phyloP scores from a whole-genome alignment of 2,888 invertebrate species.

The Stenotaenia linearis region DNA sequence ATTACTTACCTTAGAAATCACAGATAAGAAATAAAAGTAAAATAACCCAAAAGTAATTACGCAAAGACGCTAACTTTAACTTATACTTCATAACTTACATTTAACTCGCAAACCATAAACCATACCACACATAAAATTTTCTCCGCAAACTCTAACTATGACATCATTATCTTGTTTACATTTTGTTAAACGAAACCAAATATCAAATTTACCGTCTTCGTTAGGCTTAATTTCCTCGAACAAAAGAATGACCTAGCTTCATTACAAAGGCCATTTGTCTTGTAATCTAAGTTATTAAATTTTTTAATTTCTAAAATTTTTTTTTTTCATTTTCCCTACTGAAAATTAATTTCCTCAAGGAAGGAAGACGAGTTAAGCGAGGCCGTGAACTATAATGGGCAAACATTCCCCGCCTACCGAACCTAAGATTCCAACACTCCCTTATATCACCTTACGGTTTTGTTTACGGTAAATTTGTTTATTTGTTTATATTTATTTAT shows the following conservation, averaged over 20 bases:
- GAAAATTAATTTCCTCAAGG: not conserved
- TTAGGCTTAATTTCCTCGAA: not conserved
- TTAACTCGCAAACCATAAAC: no score
- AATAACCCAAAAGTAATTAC: no score
- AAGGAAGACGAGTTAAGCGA: not conserved
- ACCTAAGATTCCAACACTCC: not conserved
- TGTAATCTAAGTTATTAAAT: not conserved
- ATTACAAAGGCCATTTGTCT: not conserved
- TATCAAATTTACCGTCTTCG: not conserved
- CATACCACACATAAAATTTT: no score
- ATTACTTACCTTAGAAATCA: no score
- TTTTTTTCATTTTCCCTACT: not conserved
- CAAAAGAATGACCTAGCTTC: not conserved
- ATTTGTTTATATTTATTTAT: no score
- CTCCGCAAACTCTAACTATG: no score
- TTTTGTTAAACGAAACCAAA: not conserved
- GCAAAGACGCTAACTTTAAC: no score
- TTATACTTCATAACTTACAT: no score
- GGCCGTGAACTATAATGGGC: not conserved
- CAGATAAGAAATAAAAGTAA: no score
- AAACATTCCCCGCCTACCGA: not conserved
- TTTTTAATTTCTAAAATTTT: not conserved
- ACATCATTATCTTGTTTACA: not conserved
- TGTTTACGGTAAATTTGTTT: no score
- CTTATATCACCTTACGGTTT: no score